A percentile compares a stretch with the other conserved stretches of the same genome.
These are phyloP conservation scores for Distichodus sexfasciatus DNA, from an alignment of 2,797 vertebrate genomes.

Conservation along the genomic window DNA sequence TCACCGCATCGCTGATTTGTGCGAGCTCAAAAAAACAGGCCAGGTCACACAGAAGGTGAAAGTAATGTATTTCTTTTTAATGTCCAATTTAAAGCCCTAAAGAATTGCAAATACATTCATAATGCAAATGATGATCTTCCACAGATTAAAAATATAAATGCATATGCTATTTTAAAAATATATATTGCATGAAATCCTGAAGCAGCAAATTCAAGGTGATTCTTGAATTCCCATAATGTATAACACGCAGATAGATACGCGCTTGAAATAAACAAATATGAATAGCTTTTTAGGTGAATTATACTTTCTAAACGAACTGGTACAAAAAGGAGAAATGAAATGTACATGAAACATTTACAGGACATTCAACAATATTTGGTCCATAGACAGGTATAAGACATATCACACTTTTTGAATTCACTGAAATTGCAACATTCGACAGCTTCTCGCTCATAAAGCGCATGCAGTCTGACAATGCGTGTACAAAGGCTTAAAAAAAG, in stretches of 20 bases:
- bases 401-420: slow-evolving; percentile 57
- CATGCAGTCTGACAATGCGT: slow-evolving; percentile 71
- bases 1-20: not conserved
- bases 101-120: slow-evolving; percentile 53
- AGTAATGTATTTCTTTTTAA: slow-evolving; percentile 44
- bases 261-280: slow-evolving; percentile 33
- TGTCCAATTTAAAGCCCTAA: slow-evolving; percentile 47
- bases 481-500: slow-evolving; percentile 27
- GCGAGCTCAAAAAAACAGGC: slow-evolving; percentile 12
- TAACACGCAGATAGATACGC: slow-evolving; percentile 29
- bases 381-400: slow-evolving; percentile 61
- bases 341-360: slow-evolving; percentile 54
- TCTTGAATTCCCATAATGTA: slow-evolving; percentile 31
- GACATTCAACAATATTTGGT: slow-evolving; percentile 67
- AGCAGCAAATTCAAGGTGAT: slow-evolving; percentile 47
- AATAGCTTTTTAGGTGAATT: slow-evolving; percentile 69
- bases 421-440: slow-evolving; percentile 74
- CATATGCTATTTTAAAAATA: slow-evolving; percentile 43
- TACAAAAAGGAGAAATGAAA: slow-evolving; percentile 26
- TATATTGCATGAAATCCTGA: slow-evolving; percentile 49
- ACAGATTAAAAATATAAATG: slow-evolving; percentile 54
- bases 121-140: slow-evolving; percentile 37
- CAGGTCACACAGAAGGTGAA: slow-evolving; percentile 28
- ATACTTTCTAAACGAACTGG: slow-evolving; percentile 60
- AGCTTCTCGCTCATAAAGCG: slow-evolving; percentile 68